These are phyloP conservation scores for Orientallactaga sibirica DNA, from an alignment of 2,797 vertebrate genomes.

Conservation along the genomic window DNA sequence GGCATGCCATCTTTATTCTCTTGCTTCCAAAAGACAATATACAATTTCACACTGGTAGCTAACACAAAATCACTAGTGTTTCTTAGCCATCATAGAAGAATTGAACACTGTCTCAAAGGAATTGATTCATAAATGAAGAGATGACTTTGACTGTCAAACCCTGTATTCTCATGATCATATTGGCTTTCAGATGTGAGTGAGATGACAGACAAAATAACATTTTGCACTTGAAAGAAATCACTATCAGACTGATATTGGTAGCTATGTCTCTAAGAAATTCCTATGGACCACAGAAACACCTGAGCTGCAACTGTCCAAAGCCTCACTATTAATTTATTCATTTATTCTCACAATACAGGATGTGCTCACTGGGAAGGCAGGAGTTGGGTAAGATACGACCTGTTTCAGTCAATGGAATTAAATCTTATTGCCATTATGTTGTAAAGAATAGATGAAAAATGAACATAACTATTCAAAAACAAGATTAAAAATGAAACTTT, in stretches of 20 bases:
- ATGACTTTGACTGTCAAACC: neutral
- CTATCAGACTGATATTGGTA: conserved; percentile 29
- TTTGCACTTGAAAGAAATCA: conserved; percentile 55
- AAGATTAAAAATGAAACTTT: conserved; percentile 5
- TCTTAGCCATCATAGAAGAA: conserved; percentile 47
- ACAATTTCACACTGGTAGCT: conserved; percentile 27
- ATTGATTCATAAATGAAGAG: conserved; percentile 71
- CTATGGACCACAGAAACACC: neutral
- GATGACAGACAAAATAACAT: neutral
- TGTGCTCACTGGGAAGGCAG: neutral
- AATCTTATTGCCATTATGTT: conserved; percentile 21
- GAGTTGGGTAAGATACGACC: neutral
- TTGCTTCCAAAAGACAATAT: conserved; percentile 38
- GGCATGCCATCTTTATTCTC: neutral
- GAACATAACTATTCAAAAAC: neutral
- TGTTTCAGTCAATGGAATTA: neutral
- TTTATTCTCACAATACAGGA: conserved; percentile 2
- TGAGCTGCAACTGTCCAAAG: conserved; percentile 42
- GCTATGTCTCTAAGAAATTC: conserved; percentile 47
- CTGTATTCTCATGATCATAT: neutral
- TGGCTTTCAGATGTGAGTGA: conserved; percentile 49
- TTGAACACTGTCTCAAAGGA: conserved; percentile 57
- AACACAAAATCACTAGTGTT: conserved; percentile 27
- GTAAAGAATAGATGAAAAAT: conserved; percentile 45
- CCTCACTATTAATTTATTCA: neutral